Evolutionary conservation across 2,113 vertebrate species (phyloP).

Genomic region (Lepus timidus): DNA sequence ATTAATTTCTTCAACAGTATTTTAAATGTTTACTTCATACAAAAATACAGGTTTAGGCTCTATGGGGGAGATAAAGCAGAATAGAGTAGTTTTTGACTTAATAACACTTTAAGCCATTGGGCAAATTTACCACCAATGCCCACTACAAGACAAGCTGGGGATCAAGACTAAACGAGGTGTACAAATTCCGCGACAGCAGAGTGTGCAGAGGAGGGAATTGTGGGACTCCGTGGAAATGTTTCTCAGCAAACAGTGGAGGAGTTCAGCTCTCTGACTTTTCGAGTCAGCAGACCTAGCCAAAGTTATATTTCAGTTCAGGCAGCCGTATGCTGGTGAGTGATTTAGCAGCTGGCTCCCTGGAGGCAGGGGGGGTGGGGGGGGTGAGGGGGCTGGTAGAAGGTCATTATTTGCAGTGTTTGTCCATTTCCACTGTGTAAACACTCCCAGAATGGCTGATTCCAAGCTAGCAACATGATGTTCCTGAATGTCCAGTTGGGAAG

Average conservation of each 20-base stretch:
- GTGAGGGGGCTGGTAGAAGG: fast-evolving
- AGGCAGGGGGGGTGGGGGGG: fast-evolving
- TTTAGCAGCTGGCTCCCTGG: background rate
- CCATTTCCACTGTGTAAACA: background rate
- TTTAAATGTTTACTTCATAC: background rate
- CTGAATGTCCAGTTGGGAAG: background rate
- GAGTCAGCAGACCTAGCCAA: background rate
- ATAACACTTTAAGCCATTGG: background rate
- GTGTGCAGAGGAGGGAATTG: background rate
- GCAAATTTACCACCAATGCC: background rate
- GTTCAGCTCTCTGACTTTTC: background rate
- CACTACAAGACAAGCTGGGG: background rate
- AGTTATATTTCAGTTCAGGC: background rate
- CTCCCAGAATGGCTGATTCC: background rate
- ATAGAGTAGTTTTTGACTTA: constrained; percentile 6
- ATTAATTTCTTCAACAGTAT: constrained; percentile 53
- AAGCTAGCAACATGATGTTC: background rate
- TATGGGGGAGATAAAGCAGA: background rate
- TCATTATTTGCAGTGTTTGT: background rate
- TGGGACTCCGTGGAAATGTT: background rate
- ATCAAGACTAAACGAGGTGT: background rate
- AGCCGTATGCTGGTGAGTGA: background rate
- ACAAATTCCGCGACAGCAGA: background rate
- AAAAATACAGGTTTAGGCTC: constrained; percentile 5
- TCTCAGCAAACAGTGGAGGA: background rate